Percentiles rank a stretch among this genome's conserved stretches.
These are phyloP conservation scores for Microtus ochrogaster DNA, from an alignment of 2,113 vertebrate species.

Conservation along the genomic window DNA sequence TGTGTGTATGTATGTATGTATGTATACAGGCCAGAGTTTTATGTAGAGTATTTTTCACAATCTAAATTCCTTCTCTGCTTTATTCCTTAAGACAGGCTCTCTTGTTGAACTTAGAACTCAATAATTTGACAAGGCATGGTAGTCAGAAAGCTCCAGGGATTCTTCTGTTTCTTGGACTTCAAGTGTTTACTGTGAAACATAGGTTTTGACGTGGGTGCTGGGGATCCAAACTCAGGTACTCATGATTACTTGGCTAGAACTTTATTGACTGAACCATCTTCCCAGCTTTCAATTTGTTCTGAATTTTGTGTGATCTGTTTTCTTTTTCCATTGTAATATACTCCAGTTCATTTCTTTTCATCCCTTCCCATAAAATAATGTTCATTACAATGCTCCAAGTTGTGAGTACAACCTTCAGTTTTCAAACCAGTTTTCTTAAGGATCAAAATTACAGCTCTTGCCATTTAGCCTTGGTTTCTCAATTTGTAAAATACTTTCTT, in stretches of 20 bases:
- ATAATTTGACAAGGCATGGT: background rate
- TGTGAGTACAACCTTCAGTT: background rate
- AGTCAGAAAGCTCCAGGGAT: background rate
- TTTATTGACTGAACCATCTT: background rate
- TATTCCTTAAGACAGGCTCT: background rate
- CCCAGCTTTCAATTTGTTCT: background rate
- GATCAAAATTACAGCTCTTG: background rate
- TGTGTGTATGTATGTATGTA: background rate
- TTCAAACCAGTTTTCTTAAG: background rate
- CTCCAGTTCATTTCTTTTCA: background rate
- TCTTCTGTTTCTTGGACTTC: background rate
- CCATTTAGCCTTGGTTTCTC: background rate
- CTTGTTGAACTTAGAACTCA: background rate
- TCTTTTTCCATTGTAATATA: conserved; percentile 3
- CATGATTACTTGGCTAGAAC: too few relatives aligned
- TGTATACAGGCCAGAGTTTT: background rate
- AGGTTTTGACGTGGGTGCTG: background rate
- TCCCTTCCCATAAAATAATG: background rate
- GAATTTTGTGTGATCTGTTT: background rate
- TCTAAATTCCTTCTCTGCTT: background rate
- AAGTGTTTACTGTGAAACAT: too few relatives aligned
- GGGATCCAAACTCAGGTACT: background rate
- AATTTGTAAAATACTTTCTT: background rate
- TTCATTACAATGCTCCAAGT: background rate
- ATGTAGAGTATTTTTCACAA: background rate